phyloP scores from a whole-genome alignment of 2,113 vertebrate genomes.

The Triplophysa dalaica region DNA sequence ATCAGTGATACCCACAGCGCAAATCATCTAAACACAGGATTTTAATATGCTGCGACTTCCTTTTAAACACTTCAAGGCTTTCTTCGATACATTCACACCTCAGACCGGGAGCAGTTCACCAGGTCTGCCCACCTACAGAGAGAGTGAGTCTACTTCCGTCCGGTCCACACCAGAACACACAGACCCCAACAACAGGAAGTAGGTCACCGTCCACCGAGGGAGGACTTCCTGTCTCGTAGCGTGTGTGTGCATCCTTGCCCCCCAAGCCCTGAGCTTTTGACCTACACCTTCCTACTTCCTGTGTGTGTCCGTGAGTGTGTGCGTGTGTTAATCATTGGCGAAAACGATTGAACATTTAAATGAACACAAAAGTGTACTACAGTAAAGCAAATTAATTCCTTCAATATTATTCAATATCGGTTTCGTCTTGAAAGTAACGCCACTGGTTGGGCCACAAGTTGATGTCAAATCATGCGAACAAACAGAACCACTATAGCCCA shows the following conservation, averaged over 20 bases:
- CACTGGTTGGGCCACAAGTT: too few relatives aligned
- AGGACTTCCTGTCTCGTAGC: slow-evolving; percentile 40
- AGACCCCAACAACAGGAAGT: slow-evolving; percentile 42
- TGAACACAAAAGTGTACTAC: too few relatives aligned
- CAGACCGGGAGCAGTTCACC: slow-evolving; percentile 28
- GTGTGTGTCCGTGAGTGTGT: background rate
- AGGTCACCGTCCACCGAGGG: slow-evolving; percentile 32
- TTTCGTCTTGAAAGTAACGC: too few relatives aligned
- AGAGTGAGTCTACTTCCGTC: slow-evolving; percentile 20
- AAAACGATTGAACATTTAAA: too few relatives aligned
- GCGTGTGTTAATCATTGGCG: background rate
- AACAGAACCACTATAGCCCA: too few relatives aligned
- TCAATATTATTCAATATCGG: too few relatives aligned
- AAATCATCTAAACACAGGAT: slow-evolving; percentile 9
- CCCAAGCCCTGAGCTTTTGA: slow-evolving; percentile 16
- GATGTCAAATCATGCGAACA: too few relatives aligned
- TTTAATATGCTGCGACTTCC: slow-evolving; percentile 12
- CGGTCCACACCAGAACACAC: slow-evolving; percentile 11
- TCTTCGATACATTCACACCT: background rate
- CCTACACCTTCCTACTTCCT: slow-evolving; percentile 50
- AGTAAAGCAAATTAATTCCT: too few relatives aligned
- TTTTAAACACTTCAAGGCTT: background rate
- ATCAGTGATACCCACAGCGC: background rate
- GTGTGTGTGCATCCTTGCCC: slow-evolving; percentile 33
- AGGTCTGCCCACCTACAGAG: slow-evolving; percentile 35